Conservation (phyloP, 1,140 invertebrate genomes). For the Caerostris darwini region DNA sequence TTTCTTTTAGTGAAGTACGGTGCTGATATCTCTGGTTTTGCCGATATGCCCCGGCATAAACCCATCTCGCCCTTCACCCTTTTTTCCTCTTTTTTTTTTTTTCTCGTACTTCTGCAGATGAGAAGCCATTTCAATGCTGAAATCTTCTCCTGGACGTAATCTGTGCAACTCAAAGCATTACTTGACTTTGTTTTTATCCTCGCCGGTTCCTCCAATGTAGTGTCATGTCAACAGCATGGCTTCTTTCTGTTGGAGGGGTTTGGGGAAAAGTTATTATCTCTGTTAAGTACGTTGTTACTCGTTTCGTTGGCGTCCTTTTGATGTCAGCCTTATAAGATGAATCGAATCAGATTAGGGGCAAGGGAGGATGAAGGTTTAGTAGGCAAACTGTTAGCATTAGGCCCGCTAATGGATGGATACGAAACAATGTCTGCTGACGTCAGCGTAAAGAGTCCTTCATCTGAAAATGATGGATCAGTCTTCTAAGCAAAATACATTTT, state of each 20-base stretch:
- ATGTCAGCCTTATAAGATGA: conserved; percentile 68
- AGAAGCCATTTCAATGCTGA: conserved; percentile 66
- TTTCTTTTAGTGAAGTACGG: conserved; percentile 14
- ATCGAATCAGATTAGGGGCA: conserved; percentile 66
- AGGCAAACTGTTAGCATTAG: conserved; percentile 31
- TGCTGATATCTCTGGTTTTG: conserved; percentile 6
- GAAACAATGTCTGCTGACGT: conserved; percentile 54
- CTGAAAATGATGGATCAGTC: conserved; percentile 39
- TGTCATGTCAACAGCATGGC: conserved; percentile 70
- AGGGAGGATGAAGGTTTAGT: conserved; percentile 8
- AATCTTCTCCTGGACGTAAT: conserved; percentile 53
- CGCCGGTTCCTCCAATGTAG: conserved; percentile 33
- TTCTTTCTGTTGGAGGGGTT: conserved; percentile 40
- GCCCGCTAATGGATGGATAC: conserved; percentile 56
- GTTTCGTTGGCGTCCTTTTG: conserved; percentile 35
- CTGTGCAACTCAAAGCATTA: conserved; percentile 62
- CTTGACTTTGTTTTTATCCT: conserved; percentile 66
- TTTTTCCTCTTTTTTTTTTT: background rate
- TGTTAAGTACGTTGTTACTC: conserved; percentile 64
- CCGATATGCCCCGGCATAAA: conserved; percentile 25
- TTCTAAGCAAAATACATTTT: background rate
- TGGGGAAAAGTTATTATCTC: conserved; percentile 68
- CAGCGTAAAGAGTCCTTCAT: conserved; percentile 21
- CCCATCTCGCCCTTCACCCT: background rate
- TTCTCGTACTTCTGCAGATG: background rate